phyloP scores from a whole-genome alignment of 2,797 vertebrate genomes.

The Gallinago stenura region DNA sequence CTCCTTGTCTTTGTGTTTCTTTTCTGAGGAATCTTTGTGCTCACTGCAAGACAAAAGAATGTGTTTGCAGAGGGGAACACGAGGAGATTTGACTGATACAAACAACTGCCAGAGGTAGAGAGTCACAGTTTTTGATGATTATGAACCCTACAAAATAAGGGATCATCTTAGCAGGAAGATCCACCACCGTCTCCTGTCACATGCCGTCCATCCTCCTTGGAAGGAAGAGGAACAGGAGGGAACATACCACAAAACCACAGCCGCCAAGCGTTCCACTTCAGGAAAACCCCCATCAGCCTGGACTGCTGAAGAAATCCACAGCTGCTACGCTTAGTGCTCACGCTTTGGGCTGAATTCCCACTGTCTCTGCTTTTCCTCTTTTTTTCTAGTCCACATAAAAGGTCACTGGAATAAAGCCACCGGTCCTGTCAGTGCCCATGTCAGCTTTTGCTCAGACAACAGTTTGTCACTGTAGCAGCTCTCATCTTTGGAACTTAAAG shows the following conservation, averaged over 20 bases:
- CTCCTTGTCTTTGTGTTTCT: constrained; percentile 93
- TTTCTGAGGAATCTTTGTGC: constrained; percentile 94
- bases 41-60: constrained; percentile 82
- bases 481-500: constrained; percentile 60
- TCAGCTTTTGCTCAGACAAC: constrained; percentile 59
- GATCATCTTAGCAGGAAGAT: background rate
- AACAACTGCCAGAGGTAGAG: background rate
- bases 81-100: background rate
- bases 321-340: background rate
- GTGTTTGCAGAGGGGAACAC: constrained; percentile 47
- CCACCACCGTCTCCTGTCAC: background rate
- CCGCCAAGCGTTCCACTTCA: background rate
- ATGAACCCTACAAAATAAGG: background rate
- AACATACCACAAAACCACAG: background rate
- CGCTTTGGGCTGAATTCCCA: background rate
- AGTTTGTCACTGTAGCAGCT: constrained; percentile 47
- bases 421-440: background rate
- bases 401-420: background rate
- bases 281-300: background rate
- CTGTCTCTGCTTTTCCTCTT: background rate
- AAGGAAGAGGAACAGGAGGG: background rate
- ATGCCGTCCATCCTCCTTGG: background rate
- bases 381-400: background rate
- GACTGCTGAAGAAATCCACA: background rate
- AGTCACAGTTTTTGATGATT: background rate